Percentiles rank a stretch among this genome's conserved stretches.
These are phyloP conservation scores for Epinephelus lanceolatus DNA, from an alignment of 2,113 vertebrate species.

Conservation along the genomic window DNA sequence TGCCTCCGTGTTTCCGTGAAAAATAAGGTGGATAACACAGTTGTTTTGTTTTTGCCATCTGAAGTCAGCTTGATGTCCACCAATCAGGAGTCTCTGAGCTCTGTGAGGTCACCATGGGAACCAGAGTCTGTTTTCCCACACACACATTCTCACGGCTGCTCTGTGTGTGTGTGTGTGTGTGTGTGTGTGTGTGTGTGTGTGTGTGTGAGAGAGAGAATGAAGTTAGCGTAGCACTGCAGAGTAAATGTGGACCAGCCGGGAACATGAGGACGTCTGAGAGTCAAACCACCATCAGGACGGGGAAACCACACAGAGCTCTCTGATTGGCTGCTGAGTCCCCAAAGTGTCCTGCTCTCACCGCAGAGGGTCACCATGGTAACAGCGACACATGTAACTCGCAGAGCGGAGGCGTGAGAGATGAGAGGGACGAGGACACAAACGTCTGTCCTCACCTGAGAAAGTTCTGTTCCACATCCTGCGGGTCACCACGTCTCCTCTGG, in stretches of 20 bases:
- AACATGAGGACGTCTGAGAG: conserved; percentile 28
- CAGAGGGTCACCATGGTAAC: too few relatives aligned
- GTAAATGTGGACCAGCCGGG: conserved; percentile 43
- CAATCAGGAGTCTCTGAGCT: conserved; percentile 22
- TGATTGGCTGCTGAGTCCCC: background rate
- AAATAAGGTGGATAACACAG: too few relatives aligned
- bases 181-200: background rate
- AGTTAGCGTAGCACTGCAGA: background rate
- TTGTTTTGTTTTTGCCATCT: too few relatives aligned
- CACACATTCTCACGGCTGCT: conserved; percentile 33
- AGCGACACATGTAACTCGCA: too few relatives aligned
- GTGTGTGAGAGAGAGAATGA: too few relatives aligned
- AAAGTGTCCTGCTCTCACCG: background rate
- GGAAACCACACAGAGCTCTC: conserved; percentile 11
- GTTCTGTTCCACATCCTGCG: conserved; percentile 92
- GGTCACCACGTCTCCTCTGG: conserved; percentile 59
- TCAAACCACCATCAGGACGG: conserved; percentile 22
- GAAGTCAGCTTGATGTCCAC: background rate
- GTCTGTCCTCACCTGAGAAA: conserved; percentile 86
- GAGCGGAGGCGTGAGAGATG: background rate
- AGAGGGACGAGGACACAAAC: background rate
- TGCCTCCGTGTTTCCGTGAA: too few relatives aligned
- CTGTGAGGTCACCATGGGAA: conserved; percentile 44
- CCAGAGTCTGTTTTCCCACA: background rate
- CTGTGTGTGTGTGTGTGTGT: background rate